A percentile compares a stretch with the other conserved stretches of the same genome.
Conservation (phyloP, 1,140 invertebrate species). For the Pissodes strobi region DNA sequence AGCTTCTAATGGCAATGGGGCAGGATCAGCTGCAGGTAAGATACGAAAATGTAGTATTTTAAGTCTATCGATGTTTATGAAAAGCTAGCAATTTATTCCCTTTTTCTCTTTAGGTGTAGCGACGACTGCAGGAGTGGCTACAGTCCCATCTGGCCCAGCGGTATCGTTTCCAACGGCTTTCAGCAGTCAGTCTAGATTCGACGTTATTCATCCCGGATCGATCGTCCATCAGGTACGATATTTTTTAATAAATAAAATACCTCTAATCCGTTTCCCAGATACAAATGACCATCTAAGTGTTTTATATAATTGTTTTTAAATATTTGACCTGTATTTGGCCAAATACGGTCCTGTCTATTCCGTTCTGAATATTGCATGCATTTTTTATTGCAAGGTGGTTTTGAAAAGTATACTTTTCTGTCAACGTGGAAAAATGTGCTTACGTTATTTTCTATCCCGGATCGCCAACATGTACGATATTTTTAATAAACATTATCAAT, state of each 20-base stretch:
- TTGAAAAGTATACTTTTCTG: no score
- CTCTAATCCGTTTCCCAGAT: no score
- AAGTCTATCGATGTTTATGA: not conserved
- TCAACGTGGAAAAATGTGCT: no score
- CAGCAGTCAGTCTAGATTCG: constrained; percentile 18
- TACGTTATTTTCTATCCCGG: no score
- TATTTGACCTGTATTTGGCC: no score
- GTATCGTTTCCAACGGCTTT: constrained; percentile 13
- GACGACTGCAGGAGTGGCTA: not conserved
- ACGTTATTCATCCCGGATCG: constrained; percentile 16
- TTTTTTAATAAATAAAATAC: not conserved
- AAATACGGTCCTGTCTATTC: no score
- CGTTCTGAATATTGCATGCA: no score
- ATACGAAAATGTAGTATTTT: not conserved
- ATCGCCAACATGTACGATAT: no score
- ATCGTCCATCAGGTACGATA: constrained; percentile 16
- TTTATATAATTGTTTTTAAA: no score
- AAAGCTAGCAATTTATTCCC: not conserved
- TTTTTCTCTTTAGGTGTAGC: not conserved
- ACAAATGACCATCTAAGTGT: no score
- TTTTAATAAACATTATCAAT: no score
- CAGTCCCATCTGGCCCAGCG: constrained; percentile 12
- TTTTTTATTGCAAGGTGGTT: no score
- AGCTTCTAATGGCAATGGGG: not conserved
- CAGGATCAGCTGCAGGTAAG: not conserved